Percentiles rank a stretch among this genome's conserved stretches.
Evolutionary conservation across 2,113 vertebrate species (phyloP).

Genomic region (Excalfactoria chinensis): DNA sequence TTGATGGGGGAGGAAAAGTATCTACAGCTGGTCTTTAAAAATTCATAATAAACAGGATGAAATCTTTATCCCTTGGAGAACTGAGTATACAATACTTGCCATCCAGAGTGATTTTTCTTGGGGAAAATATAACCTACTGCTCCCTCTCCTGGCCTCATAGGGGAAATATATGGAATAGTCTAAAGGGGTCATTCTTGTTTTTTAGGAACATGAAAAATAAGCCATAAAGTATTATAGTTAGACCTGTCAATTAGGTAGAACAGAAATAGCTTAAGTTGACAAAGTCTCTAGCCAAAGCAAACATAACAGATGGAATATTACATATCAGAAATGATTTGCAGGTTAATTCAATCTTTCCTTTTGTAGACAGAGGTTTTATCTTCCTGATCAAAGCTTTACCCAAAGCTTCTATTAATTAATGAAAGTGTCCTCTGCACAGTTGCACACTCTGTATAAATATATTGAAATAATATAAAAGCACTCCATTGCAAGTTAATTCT

Average conservation of each 20-base stretch:
- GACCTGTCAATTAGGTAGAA: conserved; percentile 4
- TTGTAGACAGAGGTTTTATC: not conserved
- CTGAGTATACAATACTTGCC: not conserved
- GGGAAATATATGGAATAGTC: conserved; percentile 71
- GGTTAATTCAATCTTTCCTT: conserved; percentile 14
- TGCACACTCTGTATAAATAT: not conserved
- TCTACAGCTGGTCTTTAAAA: not conserved
- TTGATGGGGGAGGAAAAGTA: not conserved
- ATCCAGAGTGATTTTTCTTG: not conserved
- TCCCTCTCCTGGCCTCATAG: conserved; percentile 59
- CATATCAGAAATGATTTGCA: conserved; percentile 37
- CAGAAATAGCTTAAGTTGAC: not conserved
- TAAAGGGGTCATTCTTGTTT: conserved; percentile 83
- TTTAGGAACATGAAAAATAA: conserved; percentile 61
- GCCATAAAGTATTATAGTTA: not conserved
- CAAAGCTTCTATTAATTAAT: conserved; percentile 38
- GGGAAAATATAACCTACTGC: conserved; percentile 51
- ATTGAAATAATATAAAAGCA: not conserved
- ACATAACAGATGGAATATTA: conserved; percentile 23
- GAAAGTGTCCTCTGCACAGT: not conserved
- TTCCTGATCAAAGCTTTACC: not conserved
- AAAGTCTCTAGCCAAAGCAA: conserved; percentile 14
- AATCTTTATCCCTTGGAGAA: not conserved
- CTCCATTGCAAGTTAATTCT: not conserved
- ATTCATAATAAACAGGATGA: not conserved